phyloP scores from a whole-genome alignment of 2,113 vertebrate species.

The Mustela lutreola region DNA sequence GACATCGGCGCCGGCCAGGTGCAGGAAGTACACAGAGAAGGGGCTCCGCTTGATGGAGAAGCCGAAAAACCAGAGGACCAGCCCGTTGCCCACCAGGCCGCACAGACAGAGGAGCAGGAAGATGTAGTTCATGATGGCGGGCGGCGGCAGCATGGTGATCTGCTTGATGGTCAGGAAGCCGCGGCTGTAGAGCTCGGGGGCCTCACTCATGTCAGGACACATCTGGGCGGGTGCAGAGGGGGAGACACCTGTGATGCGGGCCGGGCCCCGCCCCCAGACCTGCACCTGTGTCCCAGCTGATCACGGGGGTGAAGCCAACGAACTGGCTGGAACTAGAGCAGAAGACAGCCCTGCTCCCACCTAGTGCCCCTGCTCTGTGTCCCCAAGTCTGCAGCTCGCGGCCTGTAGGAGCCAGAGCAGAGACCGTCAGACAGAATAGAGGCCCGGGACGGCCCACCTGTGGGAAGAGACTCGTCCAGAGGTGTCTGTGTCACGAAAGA shows the following conservation, averaged over 20 bases:
- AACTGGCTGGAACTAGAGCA: not conserved
- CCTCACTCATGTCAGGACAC: not conserved
- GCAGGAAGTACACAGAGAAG: conserved; percentile 88
- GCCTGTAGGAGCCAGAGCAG: rapidly evolving
- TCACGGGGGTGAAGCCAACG: rapidly evolving
- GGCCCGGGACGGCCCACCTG: rapidly evolving
- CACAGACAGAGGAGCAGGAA: conserved; percentile 85
- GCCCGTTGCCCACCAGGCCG: conserved; percentile 86
- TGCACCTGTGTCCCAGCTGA: rapidly evolving
- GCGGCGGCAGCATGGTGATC: not conserved
- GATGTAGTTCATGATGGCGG: conserved; percentile 61
- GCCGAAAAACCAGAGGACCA: conserved; percentile 87
- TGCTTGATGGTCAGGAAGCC: conserved; percentile 72
- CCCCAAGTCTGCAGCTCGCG: not conserved
- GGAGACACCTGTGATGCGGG: not conserved
- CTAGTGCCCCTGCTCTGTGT: not conserved
- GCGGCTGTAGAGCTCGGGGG: conserved; percentile 21
- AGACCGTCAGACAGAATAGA: rapidly evolving
- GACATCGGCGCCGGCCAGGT: conserved; percentile 85
- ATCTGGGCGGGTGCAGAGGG: conserved; percentile 72
- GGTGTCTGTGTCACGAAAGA: rapidly evolving
- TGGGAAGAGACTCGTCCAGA: not conserved
- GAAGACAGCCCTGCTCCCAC: not conserved
- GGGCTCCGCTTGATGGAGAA: conserved; percentile 86
- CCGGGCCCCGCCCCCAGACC: not conserved